Percentiles rank a stretch among this genome's conserved stretches.
These are phyloP conservation scores for Leucopternis melanops DNA, from an alignment of 2,113 vertebrate genomes.

Conservation along the genomic window DNA sequence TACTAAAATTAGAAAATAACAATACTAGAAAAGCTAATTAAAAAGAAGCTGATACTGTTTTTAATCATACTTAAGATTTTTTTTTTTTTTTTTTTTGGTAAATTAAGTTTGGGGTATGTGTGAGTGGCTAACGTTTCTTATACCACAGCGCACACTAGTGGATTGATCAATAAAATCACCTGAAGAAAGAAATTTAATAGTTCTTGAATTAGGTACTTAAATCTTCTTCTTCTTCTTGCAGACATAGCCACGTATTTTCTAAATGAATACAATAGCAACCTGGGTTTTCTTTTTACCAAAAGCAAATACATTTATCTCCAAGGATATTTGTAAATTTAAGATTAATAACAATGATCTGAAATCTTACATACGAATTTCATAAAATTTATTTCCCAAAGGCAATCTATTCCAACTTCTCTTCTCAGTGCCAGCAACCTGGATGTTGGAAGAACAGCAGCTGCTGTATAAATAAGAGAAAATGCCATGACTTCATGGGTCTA, in stretches of 20 bases:
- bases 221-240: not conserved
- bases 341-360: slow-evolving; percentile 42
- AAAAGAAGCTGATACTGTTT: slow-evolving; percentile 29
- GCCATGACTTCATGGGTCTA: not conserved
- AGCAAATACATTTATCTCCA: slow-evolving; percentile 24
- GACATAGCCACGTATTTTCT: not conserved
- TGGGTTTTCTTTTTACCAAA: not conserved
- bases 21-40: slow-evolving; percentile 44
- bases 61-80: slow-evolving; percentile 37
- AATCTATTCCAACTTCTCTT: not conserved
- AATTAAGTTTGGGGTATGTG: not conserved
- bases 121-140: slow-evolving; percentile 51
- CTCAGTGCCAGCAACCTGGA: not conserved
- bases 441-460: slow-evolving; percentile 17
- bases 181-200: not conserved
- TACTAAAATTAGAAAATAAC: slow-evolving; percentile 47
- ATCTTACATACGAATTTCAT: slow-evolving; percentile 20
- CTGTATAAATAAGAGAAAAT: slow-evolving; percentile 30
- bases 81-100: not conserved
- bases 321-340: slow-evolving; percentile 41
- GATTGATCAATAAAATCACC: not conserved
- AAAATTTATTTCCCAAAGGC: slow-evolving; percentile 54
- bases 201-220: slow-evolving; percentile 28
- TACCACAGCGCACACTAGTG: slow-evolving; percentile 77
- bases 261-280: not conserved